Evolutionary conservation across 2,888 invertebrate species (phyloP), one percentile per base, ranked within the genome.

Genomic region (Neuroscelio doddi): DNA sequence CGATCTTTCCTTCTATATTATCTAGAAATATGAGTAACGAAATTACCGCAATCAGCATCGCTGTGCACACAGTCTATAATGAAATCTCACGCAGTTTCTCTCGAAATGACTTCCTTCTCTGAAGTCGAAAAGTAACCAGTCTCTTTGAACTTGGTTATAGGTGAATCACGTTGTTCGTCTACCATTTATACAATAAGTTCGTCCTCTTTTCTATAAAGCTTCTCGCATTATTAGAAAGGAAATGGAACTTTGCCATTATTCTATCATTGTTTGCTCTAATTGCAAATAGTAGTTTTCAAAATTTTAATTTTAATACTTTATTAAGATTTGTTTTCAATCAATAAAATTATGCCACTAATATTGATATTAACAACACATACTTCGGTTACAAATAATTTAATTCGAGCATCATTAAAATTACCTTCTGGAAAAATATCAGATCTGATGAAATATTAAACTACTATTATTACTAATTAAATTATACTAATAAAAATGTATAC

Each of bases 101-200:
- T 51, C 9, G 42, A 59, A 59, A 52, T 46, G 62, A 63, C 49
- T 59, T 63, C 56, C 59, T 42, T 36, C 12, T 7, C 15, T 36
- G 7, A 7, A 36, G 26, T 26, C 15, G 39, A 51, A 36, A 26
- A 26, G 17, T 30, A 12, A 21, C 46, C 42, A 24, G n/a, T 30
- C 42, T 49, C 57, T 47, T 64, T 61, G 62, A 65, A 64, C 55
- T 64, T 27, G 36, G 50, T 47, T 57, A 58, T 61, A 57, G 50
- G 42, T 52, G 47, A 57, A 34, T 53, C 49, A 16, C 42, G 8
- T 8, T 32, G 44, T 39, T 52, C 57, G 46, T 44, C 9, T 30
- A 44, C 58, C 68, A 68, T 68, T 57, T 61, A 58, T 62, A 51
- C 51, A 64, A 68, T 64, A 42, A 68, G 52, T 36, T 41, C 52